A percentile compares a stretch with the other conserved stretches of the same genome.
Conservation (phyloP, 2,113 vertebrate species). For the Podocnemis expansa region DNA sequence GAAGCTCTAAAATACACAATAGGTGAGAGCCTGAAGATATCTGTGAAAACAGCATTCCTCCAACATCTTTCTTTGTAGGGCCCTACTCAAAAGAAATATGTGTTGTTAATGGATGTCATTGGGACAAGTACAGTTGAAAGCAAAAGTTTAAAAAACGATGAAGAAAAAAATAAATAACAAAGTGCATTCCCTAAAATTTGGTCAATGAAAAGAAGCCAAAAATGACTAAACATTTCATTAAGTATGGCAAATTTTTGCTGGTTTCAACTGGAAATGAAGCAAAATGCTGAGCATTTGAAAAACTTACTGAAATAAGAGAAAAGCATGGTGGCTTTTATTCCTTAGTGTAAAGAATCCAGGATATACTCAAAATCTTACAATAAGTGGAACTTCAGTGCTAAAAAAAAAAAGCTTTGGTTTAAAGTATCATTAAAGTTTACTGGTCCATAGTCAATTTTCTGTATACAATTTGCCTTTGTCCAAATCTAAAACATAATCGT, state of each 20-base stretch:
- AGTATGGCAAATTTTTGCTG: conserved; percentile 15
- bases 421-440: not conserved
- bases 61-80: conserved; percentile 6
- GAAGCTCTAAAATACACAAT: not conserved
- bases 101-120: not conserved
- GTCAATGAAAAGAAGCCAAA: not conserved
- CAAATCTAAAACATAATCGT: conserved; percentile 40
- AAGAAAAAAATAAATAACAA: not conserved
- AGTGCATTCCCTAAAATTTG: not conserved
- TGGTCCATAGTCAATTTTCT: conserved; percentile 1
- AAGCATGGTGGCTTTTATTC: not conserved
- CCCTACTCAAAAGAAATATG: not conserved
- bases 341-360: not conserved
- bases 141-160: not conserved
- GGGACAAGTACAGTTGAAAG: not conserved
- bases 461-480: conserved; percentile 13
- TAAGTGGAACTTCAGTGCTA: not conserved
- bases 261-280: conserved; percentile 2
- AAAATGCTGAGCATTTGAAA: conserved; percentile 19
- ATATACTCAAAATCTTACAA: not conserved
- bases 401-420: conserved; percentile 19
- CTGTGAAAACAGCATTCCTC: not conserved
- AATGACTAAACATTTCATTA: conserved; percentile 26
- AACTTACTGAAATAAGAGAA: conserved; percentile 10
- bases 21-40: not conserved